These are phyloP conservation scores for Piprites chloris DNA, from an alignment of 2,113 vertebrate genomes.

Conservation along the genomic window DNA sequence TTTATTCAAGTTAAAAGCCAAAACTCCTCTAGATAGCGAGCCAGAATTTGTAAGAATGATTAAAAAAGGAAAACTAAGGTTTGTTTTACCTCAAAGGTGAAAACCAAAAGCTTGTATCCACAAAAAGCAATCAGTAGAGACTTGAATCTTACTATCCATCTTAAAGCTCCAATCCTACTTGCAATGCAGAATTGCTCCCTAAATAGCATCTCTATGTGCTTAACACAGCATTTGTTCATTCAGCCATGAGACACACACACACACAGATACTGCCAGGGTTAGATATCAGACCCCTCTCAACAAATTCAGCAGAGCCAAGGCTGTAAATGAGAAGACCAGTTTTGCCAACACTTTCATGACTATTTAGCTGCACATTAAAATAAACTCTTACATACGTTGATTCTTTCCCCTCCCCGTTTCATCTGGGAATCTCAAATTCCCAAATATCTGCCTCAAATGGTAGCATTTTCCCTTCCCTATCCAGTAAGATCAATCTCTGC, in stretches of 20 bases:
- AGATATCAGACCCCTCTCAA: not conserved
- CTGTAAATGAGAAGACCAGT: not conserved
- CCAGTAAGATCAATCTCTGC: not conserved
- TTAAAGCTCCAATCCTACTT: not conserved
- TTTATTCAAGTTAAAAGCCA: not conserved
- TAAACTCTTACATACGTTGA: not conserved
- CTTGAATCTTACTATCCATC: not conserved
- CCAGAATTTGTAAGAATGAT: not conserved
- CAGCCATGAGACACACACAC: not conserved
- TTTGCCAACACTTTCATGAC: not conserved
- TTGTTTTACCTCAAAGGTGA: not conserved
- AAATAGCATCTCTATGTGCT: not conserved
- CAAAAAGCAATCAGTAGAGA: not conserved
- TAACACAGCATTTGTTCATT: not conserved
- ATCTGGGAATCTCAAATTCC: not conserved
- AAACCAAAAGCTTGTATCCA: not conserved
- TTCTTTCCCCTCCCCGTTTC: not conserved
- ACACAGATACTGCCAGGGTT: not conserved
- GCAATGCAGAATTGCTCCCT: not conserved
- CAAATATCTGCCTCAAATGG: not conserved
- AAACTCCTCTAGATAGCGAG: not conserved
- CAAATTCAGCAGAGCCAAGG: not conserved
- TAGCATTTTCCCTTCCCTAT: not conserved
- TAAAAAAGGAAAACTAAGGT: not conserved
- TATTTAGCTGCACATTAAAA: not conserved